These are phyloP conservation scores for Drosophila takahashii DNA, from an alignment of 1,140 invertebrate genomes.

Conservation along the genomic window DNA sequence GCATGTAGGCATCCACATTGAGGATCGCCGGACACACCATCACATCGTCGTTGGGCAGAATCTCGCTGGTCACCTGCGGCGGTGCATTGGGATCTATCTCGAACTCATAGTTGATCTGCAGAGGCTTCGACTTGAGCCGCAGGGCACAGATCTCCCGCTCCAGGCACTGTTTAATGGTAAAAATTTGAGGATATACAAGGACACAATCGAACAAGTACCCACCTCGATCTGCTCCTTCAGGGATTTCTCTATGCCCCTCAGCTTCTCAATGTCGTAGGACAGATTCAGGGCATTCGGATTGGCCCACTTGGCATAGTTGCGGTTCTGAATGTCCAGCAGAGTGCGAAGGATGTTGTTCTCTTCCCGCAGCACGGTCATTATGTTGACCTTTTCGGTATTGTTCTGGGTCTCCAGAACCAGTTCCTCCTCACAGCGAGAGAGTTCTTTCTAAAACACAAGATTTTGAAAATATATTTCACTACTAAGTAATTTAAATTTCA, in stretches of 20 bases:
- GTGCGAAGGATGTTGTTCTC: slow-evolving; percentile 86
- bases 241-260: slow-evolving; percentile 73
- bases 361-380: slow-evolving; percentile 86
- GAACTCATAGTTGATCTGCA: slow-evolving; percentile 65
- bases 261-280: slow-evolving; percentile 82
- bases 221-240: slow-evolving; percentile 84
- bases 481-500: slow-evolving; percentile 42
- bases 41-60: slow-evolving; percentile 36
- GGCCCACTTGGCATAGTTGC: slow-evolving; percentile 75
- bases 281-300: slow-evolving; percentile 67
- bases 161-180: slow-evolving; percentile 49
- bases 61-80: slow-evolving; percentile 26
- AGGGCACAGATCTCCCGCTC: slow-evolving; percentile 79
- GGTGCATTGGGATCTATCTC: slow-evolving; percentile 17
- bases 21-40: slow-evolving; percentile 60
- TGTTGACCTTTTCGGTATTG: slow-evolving; percentile 87
- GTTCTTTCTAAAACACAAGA: slow-evolving; percentile 59
- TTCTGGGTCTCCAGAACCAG: slow-evolving; percentile 84
- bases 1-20: slow-evolving; percentile 62
- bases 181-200: neutral
- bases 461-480: neutral
- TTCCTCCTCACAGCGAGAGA: slow-evolving; percentile 79
- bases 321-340: slow-evolving; percentile 83
- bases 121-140: slow-evolving; percentile 76
- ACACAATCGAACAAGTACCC: neutral